Evolutionary conservation across 2,888 invertebrate genomes (phyloP), one percentile per base, ranked within the genome.

Genomic region (Choreutis nemorana): DNA sequence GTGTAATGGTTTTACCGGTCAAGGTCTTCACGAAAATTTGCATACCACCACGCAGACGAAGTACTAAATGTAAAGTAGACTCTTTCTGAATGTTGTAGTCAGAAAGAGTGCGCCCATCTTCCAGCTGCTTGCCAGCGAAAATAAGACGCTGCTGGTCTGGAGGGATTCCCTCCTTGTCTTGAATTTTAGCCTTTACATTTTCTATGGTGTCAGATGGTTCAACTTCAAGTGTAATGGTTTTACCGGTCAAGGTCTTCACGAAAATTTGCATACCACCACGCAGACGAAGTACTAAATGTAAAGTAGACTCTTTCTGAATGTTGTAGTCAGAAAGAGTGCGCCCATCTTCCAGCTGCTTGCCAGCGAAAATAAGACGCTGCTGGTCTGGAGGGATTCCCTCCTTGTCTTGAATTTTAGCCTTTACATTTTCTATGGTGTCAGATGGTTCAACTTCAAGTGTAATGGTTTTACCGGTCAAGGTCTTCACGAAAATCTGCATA

Each of bases 1-100:
- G 25, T 10, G 37, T 37, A 23, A 37, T 37, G 12, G 37, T 37
- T 12, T 37, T 37, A n/a, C 37, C 37, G 4, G 37, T 37, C 24
- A 37, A 23, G 1, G 36, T 36, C 23, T 34, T 32, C 4, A 35
- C 32, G 25, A 35, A 32, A n/a, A 32, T 35, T 24, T 35, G 32
- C 32, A 32, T 35, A 26, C 36, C 36, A 8, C 36, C 36, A 22
- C 36, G 16, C 14, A 36, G 31, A 25, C 37, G 33, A 9, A 38
- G 15, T 2, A 38, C 37, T 13, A 38, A 14, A 14, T 38, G 37
- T 10, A 38, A 33, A 4, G 37, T 38, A 1, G 37, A 38, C 27
- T 40, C 39, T 10, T 40, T 40, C 29, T 40, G 39, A 21, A 40
- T 40, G 14, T 40, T 39, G 29, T 39, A 39, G 23, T 39, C 39